Evolutionary conservation across 2,797 vertebrate species (phyloP), one percentile per base, ranked within the genome.

Genomic region (Falco columbarius): DNA sequence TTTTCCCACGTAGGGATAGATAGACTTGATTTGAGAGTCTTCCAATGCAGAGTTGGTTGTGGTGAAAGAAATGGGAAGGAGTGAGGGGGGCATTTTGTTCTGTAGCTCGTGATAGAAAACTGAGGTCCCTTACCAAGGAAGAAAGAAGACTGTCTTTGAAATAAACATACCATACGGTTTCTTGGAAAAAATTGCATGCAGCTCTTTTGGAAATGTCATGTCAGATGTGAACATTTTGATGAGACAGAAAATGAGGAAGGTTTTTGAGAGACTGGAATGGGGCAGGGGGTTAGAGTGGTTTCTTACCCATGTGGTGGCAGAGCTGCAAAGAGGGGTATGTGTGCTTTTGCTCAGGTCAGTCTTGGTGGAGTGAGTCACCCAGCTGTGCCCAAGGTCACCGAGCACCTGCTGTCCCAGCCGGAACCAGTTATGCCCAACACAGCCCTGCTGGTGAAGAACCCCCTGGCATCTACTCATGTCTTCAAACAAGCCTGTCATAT

Each of bases 401-500:
- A 88, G 70, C 81, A 97, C 62, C 83, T 97, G 51, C 84, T 81
- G 19, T 95, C 96, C 51, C 97, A 98, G 96, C 95, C 98, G 1
- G 98, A 98, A 94, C 96, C 97, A 54, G 80, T 94, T 71, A 97
- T 98, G 95, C 97, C 97, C 72, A 99, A 99, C 97, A 98, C 99
- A 8, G 98, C 99, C 68, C 96, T 99, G 95, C 98, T 99, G 91
- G 99, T 99, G 96, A 99, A 99, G 98, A 99, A 99, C 96, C 99
- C 99, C 51, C 95, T 99, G 97, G 99, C 98, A 20, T 98, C 98
- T 94, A 99, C 99, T 77, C 99, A 99, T 0, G 97, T 99, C 96
- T 99, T 99, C 97, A 99, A 99, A 93, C 99, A 99, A 98, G 99
- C 99, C 79, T 99, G 99, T 95, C 99, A 99, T 76, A 98, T 99